phyloP scores from a whole-genome alignment of 2,888 invertebrate genomes.

The Hypsopygia costalis region DNA sequence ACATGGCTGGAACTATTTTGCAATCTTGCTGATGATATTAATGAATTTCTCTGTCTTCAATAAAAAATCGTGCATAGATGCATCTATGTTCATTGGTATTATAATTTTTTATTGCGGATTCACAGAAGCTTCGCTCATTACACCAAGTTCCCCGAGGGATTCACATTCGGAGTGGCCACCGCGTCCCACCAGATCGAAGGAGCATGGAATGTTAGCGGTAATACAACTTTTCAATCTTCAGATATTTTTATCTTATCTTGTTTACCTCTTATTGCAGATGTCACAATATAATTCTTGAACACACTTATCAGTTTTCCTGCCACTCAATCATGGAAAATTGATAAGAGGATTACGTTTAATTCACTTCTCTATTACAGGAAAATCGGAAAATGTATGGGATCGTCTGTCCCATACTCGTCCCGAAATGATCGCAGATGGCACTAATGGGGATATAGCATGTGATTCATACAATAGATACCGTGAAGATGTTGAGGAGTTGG shows the following conservation, averaged over 20 bases:
- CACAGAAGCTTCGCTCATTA: conserved; percentile 47
- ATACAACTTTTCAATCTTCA: conserved; percentile 39
- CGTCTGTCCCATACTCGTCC: conserved; percentile 71
- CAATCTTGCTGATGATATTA: too few species aligned
- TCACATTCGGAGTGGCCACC: conserved; percentile 75
- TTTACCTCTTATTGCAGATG: neutral
- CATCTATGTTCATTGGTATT: too few species aligned
- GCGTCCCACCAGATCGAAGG: conserved; percentile 83
- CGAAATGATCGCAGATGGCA: conserved; percentile 80
- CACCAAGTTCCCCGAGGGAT: conserved; percentile 69
- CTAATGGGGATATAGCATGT: conserved; percentile 84
- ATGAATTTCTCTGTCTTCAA: too few species aligned
- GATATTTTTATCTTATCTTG: conserved; percentile 2
- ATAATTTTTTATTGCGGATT: too few species aligned
- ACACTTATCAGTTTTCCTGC: neutral
- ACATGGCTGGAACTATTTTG: too few species aligned
- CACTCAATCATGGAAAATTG: too few species aligned
- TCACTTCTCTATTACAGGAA: conserved; percentile 61
- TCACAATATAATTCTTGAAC: neutral
- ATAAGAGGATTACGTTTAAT: neutral
- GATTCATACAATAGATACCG: conserved; percentile 85
- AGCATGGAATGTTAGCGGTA: conserved; percentile 82
- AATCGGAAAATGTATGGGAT: conserved; percentile 84
- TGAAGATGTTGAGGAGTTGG: conserved; percentile 78
- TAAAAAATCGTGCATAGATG: too few species aligned